Conservation (phyloP, 2,113 vertebrate genomes). For the Lampris megalopsis region DNA sequence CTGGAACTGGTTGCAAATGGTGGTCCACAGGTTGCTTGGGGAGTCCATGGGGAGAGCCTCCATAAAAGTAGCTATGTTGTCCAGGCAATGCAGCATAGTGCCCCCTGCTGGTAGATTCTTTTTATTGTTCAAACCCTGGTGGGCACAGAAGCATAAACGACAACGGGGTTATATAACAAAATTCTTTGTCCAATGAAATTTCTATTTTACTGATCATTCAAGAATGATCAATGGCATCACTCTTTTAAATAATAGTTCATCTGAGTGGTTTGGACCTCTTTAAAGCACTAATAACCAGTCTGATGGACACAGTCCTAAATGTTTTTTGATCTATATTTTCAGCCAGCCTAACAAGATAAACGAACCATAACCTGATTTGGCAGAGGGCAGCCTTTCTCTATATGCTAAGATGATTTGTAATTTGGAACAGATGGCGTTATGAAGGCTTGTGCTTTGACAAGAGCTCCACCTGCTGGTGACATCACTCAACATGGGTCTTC, state of each 20-base stretch:
- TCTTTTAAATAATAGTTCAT: constrained; percentile 23
- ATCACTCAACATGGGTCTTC: constrained; percentile 3
- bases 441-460: constrained; percentile 59
- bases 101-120: constrained; percentile 97
- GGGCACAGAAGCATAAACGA: constrained; percentile 52
- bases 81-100: constrained; percentile 96
- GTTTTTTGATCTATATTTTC: constrained; percentile 30
- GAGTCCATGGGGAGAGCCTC: constrained; percentile 99
- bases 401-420: constrained; percentile 32
- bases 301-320: constrained; percentile 20
- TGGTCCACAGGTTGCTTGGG: constrained; percentile 98
- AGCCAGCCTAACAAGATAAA: constrained; percentile 33
- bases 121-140: constrained; percentile 97
- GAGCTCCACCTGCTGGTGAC: constrained; percentile 79
- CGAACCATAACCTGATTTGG: constrained; percentile 37
- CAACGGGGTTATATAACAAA: constrained; percentile 65
- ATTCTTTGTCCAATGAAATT: constrained; percentile 47
- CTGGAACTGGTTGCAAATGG: constrained; percentile 98
- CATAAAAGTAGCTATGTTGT: constrained; percentile 98
- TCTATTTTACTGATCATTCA: constrained; percentile 69
- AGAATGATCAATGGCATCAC: constrained; percentile 57
- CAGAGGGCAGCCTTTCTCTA: constrained; percentile 35
- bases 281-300: constrained; percentile 38
- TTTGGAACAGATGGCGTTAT: constrained; percentile 28
- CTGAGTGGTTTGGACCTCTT: not conserved